Conservation (phyloP, 2,113 vertebrate genomes). For the Tragelaphus strepsiceros region DNA sequence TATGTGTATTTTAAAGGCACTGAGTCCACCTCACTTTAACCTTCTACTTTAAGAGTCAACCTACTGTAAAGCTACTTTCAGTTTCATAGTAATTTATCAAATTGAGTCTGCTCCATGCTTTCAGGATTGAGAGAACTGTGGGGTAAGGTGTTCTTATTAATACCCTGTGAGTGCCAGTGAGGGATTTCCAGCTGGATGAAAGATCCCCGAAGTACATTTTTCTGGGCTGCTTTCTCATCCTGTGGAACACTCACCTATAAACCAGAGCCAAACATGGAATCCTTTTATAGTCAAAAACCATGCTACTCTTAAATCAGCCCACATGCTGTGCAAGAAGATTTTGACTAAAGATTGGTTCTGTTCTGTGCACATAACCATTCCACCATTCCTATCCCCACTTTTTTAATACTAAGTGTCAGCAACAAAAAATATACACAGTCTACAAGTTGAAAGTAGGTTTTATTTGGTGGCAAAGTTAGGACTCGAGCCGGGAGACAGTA, state of each 20-base stretch:
- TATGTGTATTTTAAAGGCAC: slow-evolving; percentile 40
- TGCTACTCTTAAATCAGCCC: background rate
- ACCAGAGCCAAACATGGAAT: background rate
- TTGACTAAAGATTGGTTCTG: background rate
- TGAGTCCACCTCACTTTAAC: slow-evolving; percentile 28
- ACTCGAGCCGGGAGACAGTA: background rate
- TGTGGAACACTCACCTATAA: background rate
- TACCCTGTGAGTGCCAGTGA: background rate
- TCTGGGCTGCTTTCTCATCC: slow-evolving; percentile 23
- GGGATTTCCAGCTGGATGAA: slow-evolving; percentile 24
- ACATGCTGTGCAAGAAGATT: background rate
- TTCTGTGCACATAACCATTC: background rate
- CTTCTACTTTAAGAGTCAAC: background rate
- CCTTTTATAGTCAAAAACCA: background rate
- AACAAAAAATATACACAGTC: background rate
- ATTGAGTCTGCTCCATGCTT: background rate
- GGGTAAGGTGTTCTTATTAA: slow-evolving; percentile 35
- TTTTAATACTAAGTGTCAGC: background rate
- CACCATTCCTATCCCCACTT: background rate
- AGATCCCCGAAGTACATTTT: slow-evolving; percentile 24
- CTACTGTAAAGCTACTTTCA: slow-evolving; percentile 38
- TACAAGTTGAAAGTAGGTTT: background rate
- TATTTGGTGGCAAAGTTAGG: background rate
- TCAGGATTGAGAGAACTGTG: background rate
- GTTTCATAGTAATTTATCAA: slow-evolving; percentile 10